phyloP scores from a whole-genome alignment of 2,797 vertebrate species.

The Phoebastria nigripes region DNA sequence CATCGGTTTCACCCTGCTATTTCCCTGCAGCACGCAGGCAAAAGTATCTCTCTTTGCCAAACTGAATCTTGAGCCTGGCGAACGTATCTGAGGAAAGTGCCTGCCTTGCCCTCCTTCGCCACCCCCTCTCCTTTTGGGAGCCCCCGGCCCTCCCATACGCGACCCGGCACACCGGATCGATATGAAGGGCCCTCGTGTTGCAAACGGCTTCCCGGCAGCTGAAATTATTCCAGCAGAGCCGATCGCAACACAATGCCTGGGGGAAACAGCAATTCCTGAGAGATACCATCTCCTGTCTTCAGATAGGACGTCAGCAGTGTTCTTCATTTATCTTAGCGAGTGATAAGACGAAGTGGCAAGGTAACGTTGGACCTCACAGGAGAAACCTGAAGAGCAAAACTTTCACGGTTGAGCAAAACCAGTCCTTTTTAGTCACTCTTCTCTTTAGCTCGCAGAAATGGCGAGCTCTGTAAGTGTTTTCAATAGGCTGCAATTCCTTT shows the following conservation, averaged over 20 bases:
- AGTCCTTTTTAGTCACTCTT: background rate
- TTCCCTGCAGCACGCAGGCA: background rate
- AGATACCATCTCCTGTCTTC: constrained; percentile 18
- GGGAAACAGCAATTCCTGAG: background rate
- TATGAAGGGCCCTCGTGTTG: accelerated
- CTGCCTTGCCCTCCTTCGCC: background rate
- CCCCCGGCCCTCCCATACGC: accelerated
- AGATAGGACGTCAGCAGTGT: background rate
- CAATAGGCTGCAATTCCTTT: constrained; percentile 56
- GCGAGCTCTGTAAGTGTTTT: constrained; percentile 31
- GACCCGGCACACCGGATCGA: accelerated
- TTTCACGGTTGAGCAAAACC: background rate
- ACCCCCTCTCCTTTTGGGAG: background rate
- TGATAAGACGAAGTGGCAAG: background rate
- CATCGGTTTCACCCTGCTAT: background rate
- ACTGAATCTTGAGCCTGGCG: background rate
- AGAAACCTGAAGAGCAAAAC: constrained; percentile 23
- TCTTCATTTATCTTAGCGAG: background rate
- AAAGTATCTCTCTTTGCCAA: background rate
- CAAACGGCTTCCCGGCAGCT: background rate
- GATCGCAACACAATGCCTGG: background rate
- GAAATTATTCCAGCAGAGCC: background rate
- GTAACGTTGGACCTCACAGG: background rate
- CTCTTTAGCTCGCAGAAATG: background rate
- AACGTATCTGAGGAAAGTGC: accelerated